Conservation (phyloP, 2,113 vertebrate genomes). For the Chaenogobius annularis region DNA sequence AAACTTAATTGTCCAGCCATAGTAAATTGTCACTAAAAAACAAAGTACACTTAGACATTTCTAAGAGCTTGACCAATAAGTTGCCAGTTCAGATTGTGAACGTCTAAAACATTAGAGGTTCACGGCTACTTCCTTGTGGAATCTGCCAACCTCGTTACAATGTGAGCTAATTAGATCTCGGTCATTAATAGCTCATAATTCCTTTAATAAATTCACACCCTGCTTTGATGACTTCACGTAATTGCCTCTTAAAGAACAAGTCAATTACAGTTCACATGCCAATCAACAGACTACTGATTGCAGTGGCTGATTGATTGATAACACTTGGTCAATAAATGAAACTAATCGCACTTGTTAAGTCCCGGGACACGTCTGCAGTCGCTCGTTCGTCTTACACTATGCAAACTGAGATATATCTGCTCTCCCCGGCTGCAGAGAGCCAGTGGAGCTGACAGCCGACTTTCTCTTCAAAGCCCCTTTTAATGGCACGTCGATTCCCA, state of each 20-base stretch:
- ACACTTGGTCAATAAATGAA: slow-evolving; percentile 16
- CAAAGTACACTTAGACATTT: background rate
- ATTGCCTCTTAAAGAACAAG: background rate
- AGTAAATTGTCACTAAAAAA: no score
- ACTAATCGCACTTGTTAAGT: slow-evolving; percentile 18
- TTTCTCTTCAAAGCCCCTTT: slow-evolving; percentile 66
- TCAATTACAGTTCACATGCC: background rate
- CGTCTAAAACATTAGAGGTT: no score
- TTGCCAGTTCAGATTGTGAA: background rate
- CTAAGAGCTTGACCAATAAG: background rate
- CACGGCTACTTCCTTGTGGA: background rate
- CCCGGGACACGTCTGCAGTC: slow-evolving; percentile 11
- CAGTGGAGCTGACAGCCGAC: slow-evolving; percentile 61
- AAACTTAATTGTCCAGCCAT: no score
- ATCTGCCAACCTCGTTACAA: background rate
- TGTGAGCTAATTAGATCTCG: background rate
- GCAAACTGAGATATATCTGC: slow-evolving; percentile 35
- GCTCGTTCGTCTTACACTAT: background rate
- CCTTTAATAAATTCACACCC: background rate
- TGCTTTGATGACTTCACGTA: slow-evolving; percentile 1
- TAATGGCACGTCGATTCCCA: slow-evolving; percentile 59
- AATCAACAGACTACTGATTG: background rate
- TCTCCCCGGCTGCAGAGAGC: slow-evolving; percentile 38
- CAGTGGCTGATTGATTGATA: background rate
- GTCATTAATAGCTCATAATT: slow-evolving; percentile 12